Conservation (phyloP, 2,797 vertebrate genomes). For the Danio albolineatus region DNA sequence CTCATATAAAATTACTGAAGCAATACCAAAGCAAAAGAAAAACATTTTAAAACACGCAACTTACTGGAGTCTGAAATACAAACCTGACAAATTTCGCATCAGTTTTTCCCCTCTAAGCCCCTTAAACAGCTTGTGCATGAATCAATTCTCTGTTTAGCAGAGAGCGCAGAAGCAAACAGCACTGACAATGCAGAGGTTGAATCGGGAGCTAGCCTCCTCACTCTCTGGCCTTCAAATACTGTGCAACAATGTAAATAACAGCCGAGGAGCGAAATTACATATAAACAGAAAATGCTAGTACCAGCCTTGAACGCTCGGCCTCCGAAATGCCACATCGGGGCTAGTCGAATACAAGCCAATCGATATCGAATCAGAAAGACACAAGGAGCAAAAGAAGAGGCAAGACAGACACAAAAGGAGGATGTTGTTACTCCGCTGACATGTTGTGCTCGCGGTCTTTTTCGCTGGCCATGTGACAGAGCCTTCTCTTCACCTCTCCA, state of each 20-base stretch:
- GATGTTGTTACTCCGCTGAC: constrained; percentile 26
- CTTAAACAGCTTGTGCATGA: background rate
- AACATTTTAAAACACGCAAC: background rate
- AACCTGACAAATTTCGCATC: constrained; percentile 2
- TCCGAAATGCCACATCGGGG: constrained; percentile 54
- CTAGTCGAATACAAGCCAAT: constrained; percentile 63
- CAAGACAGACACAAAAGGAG: constrained; percentile 52
- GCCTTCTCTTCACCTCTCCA: constrained; percentile 37
- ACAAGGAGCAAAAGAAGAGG: constrained; percentile 53
- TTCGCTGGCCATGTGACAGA: constrained; percentile 5
- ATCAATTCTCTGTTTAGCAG: constrained; percentile 15
- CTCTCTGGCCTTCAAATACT: constrained; percentile 53
- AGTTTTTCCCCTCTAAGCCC: background rate
- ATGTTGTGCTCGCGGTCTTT: constrained; percentile 8
- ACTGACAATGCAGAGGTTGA: constrained; percentile 45
- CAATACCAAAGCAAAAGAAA: too few relatives aligned
- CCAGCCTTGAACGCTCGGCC: constrained; percentile 69
- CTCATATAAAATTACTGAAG: too few relatives aligned
- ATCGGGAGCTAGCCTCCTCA: constrained; percentile 8
- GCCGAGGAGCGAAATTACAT: constrained; percentile 42
- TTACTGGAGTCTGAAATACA: background rate
- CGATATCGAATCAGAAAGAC: constrained; percentile 72
- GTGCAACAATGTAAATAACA: constrained; percentile 61
- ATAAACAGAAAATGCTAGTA: constrained; percentile 50
- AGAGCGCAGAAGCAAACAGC: background rate